Evolutionary conservation across 2,113 vertebrate species (phyloP).

Genomic region (Hyaena hyaena): DNA sequence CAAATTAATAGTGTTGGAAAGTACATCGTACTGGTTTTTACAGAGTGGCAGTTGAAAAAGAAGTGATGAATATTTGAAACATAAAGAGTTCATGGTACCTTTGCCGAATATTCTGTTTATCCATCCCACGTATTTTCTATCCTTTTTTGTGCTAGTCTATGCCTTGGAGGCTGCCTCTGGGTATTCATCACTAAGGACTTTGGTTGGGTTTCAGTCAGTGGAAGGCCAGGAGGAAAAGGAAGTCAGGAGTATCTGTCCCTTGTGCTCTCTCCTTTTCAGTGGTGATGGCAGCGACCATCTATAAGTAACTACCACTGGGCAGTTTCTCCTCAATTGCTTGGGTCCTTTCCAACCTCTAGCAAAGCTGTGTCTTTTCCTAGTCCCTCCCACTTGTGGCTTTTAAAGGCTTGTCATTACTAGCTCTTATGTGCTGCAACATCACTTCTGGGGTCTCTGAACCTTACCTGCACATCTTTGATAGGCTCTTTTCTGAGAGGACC

Average conservation of each 20-base stretch:
- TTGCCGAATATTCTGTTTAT: neutral
- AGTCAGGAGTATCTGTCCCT: neutral
- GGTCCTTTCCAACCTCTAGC: rapidly evolving
- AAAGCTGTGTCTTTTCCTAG: neutral
- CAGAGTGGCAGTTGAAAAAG: neutral
- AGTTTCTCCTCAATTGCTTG: neutral
- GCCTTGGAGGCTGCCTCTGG: neutral
- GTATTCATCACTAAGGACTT: neutral
- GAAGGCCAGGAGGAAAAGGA: neutral
- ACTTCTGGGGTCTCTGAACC: neutral
- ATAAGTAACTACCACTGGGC: too few relatives aligned
- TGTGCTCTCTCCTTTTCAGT: neutral
- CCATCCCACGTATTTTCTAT: neutral
- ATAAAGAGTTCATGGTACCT: neutral
- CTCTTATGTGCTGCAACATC: too few relatives aligned
- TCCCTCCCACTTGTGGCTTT: neutral
- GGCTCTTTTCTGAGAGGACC: neutral
- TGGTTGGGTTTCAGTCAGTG: neutral
- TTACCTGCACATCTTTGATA: neutral
- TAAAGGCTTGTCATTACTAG: neutral
- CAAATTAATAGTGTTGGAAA: neutral
- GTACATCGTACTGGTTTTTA: neutral
- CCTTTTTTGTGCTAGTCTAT: neutral
- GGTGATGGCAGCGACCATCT: neutral
- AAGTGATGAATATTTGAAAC: neutral